Evolutionary conservation across 2,797 vertebrate species (phyloP), one percentile per base, ranked within the genome.

Genomic region (Microtus agrestis): DNA sequence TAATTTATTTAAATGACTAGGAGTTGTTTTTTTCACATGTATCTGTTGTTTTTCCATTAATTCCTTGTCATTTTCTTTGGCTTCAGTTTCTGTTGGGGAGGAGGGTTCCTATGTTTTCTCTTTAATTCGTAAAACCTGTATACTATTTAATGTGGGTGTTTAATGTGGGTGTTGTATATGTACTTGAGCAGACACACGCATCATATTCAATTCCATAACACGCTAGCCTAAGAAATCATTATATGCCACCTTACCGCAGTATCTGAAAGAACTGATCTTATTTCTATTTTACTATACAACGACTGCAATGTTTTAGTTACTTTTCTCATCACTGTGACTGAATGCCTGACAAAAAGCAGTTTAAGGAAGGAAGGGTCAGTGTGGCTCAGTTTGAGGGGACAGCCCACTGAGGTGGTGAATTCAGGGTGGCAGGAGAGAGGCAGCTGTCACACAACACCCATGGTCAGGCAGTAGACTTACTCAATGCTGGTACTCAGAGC

Each of bases 61-160:
- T 89, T 92, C 92, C 46, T 59, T 2, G 69, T 93, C 81, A 29
- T 54, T 61, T 67, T 74, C 27, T 94, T 81, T 77, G 27, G 23
- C 29, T 31, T 84, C 43, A 77, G 92, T 67, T 95, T 89, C 43
- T 31, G 56, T 25, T 40, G 8, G 14, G 54, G 71, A 56, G 31
- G 40, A 6, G 67, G 37, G 10, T 12, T 27, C 29, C 14, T 29
- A 5, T 13, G 17, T 93, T 80, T 93, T 77, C 51, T 91, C 96
- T 54, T 84, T 77, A n/a, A 74, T 94, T 86, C 79, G 9, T 43
- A 81, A 67, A 96, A 67, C 56, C 29, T 95, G 82, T 61, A 54
- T 73, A 89, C 5, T 59, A 59, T 59, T 79, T 51, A 46, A 37
- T 56, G 2, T 71, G 31, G 69, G 34, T 73, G 17, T 67, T 79